A percentile compares a stretch with the other conserved stretches of the same genome.
Conservation (phyloP, 2,113 vertebrate species). For the Pogonocichla stellata region DNA sequence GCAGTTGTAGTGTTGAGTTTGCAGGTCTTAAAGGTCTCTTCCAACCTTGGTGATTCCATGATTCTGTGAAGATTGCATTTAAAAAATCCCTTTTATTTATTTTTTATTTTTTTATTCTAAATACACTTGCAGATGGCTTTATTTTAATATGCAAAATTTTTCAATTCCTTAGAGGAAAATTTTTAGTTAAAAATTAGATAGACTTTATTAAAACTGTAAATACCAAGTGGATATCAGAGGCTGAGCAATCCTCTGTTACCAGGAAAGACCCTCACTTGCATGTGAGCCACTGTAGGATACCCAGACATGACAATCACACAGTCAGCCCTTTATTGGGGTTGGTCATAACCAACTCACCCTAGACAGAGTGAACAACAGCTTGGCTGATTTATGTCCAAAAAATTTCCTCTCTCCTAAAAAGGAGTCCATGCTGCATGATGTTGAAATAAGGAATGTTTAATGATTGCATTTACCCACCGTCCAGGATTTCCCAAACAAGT, state of each 20-base stretch:
- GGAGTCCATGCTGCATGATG: not conserved
- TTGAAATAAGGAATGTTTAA: not conserved
- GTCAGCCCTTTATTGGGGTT: not conserved
- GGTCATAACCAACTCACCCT: not conserved
- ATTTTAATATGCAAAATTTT: not conserved
- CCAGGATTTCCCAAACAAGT: not conserved
- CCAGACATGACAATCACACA: not conserved
- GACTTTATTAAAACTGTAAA: not conserved
- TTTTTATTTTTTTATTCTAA: not conserved
- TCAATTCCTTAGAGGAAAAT: not conserved
- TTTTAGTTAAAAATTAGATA: not conserved
- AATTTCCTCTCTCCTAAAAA: not conserved
- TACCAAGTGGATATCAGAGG: not conserved
- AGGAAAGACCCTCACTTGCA: not conserved
- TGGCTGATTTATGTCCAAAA: not conserved
- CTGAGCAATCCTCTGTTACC: not conserved
- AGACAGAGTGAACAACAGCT: not conserved
- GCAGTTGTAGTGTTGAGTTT: not conserved
- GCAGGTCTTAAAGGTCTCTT: not conserved
- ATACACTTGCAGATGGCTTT: not conserved
- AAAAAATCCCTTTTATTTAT: accelerated
- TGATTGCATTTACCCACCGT: not conserved
- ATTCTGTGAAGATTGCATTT: not conserved
- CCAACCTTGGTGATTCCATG: not conserved
- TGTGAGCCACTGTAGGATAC: not conserved